Base-by-base conservation (phyloP, 2,888 invertebrate species). In the Acanthacorydalis orientalis region DNA sequence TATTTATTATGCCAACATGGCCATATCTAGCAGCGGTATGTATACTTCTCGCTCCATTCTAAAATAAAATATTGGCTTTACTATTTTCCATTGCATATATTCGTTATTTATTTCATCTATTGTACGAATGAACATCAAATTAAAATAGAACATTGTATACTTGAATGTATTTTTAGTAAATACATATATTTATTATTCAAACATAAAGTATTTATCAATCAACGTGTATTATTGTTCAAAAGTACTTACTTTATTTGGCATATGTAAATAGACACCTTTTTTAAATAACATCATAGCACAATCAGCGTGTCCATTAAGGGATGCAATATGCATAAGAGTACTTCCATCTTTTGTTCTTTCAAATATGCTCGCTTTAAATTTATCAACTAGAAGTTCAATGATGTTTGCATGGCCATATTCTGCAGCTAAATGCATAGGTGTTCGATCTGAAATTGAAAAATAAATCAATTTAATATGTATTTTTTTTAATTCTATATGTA, bases 261-360 rank as follows among this genome's bases (percentile, higher is more conserved):
- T 99, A 63, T 96, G 93, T 16, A 98, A 75, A 55, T 97, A 97
- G 35, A 98, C 97, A 10, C 98, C 98, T 64, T 96, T 93, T 68
- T 93, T 95, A 67, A 98, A 89, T 51, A 98, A 83, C 79, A 95
- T 93, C 73, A 93, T 86, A 42, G 97, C 97, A 57, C 97, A 97
- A 60, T 96, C 96, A 0, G 97, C 92, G 64, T 97, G 96, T 0
- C 98, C 97, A 62, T 90, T 91, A 51, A 92, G 73, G 0, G 97
- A 93, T 0, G 98, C 97, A 52, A 98, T 93, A 64, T 98, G 98
- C 88, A 98, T 93, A 52, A 98, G 70, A 0, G 98, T 98, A 59
- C 91, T 93, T 48, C 98, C 98, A 64, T 98, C 97, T 66, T 93
- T 95, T 2, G 96, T 96, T 52, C 97, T 73, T 65, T 95, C 92